phyloP scores from a whole-genome alignment of 2,113 vertebrate species.

The cat (Felis catus) region DNA sequence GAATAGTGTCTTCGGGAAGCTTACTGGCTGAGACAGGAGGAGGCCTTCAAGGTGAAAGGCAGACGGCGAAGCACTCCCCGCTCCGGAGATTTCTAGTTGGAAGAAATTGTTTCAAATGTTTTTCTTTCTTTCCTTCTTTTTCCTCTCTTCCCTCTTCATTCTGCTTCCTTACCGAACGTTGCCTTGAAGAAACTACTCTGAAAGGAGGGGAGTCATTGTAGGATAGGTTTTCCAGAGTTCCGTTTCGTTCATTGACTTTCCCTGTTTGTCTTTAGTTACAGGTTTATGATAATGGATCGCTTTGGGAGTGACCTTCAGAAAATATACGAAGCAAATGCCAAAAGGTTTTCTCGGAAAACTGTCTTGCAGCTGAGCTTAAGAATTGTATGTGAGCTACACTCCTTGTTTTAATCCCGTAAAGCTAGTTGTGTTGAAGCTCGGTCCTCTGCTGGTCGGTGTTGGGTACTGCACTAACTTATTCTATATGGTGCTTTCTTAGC shows the following conservation, averaged over 20 bases:
- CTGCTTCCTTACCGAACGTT: not conserved
- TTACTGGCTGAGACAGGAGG: not conserved
- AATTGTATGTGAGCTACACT: conserved; percentile 88
- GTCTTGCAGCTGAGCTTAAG: conserved; percentile 94
- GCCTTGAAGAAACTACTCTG: not conserved
- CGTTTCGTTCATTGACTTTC: not conserved
- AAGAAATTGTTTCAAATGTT: not conserved
- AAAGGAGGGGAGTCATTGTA: not conserved
- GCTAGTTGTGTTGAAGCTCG: conserved; percentile 26
- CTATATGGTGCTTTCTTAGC: conserved; percentile 84
- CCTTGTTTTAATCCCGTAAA: conserved; percentile 48
- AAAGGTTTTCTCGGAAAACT: conserved; percentile 91
- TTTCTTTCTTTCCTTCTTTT: not conserved
- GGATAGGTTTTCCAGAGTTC: not conserved
- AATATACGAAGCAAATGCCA: conserved; percentile 91
- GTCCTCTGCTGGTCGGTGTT: conserved; percentile 82
- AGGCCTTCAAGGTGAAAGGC: not conserved
- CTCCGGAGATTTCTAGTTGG: not conserved
- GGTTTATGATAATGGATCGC: conserved; percentile 98
- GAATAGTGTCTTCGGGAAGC: not conserved
- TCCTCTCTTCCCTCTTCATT: not conserved
- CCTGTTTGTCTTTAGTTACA: conserved; percentile 87
- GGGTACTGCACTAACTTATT: conserved; percentile 78
- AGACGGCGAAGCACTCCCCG: not conserved
- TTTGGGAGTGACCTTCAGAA: conserved; percentile 97